A percentile compares a stretch with the other conserved stretches of the same genome.
These are phyloP conservation scores for Promerops cafer DNA, from an alignment of 2,113 vertebrate species.

Conservation along the genomic window DNA sequence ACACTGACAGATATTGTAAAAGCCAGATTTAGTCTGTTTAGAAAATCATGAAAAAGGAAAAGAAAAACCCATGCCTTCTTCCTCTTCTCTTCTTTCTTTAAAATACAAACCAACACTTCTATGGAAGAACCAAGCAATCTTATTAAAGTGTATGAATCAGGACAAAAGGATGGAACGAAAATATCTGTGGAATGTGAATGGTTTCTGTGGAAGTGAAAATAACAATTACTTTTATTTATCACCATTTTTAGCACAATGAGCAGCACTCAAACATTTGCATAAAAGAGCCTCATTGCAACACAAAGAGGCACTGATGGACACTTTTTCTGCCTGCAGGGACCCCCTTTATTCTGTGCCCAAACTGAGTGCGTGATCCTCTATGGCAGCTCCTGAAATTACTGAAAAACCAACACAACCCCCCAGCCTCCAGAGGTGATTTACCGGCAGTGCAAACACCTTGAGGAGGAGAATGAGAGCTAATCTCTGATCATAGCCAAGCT, in stretches of 20 bases:
- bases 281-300: not conserved
- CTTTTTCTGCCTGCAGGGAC: not conserved
- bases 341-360: not conserved
- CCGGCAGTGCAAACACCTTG: too few species aligned
- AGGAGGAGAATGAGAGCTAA: not conserved
- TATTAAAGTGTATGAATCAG: not conserved
- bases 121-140: not conserved
- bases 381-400: not conserved
- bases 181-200: too few species aligned
- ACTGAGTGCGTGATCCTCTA: not conserved
- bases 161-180: not conserved
- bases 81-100: not conserved
- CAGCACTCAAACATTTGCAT: not conserved
- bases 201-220: not conserved
- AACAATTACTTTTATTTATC: not conserved
- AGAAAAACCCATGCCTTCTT: not conserved
- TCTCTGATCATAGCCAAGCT: not conserved
- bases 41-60: not conserved
- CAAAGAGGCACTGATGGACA: not conserved
- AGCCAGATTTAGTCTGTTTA: not conserved
- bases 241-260: not conserved
- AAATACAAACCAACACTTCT: not conserved
- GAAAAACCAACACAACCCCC: not conserved
- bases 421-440: not conserved
- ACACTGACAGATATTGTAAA: not conserved